Base-by-base conservation (phyloP, 2,113 vertebrate species). In the Marmota flaviventris region DNA sequence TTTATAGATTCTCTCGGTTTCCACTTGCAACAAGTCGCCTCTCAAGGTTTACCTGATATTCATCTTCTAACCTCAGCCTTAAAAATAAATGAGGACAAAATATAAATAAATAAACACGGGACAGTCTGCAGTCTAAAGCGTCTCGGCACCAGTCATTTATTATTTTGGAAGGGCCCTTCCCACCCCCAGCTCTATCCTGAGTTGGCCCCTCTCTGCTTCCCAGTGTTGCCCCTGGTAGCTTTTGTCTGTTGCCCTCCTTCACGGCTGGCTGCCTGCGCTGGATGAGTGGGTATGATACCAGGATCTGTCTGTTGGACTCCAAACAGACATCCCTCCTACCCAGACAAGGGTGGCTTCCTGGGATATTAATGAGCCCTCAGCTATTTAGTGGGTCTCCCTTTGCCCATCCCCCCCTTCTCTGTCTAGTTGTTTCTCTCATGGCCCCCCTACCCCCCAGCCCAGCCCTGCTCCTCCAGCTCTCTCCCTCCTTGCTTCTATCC, bases 401-500 rank as follows among this genome's bases (percentile, higher is more conserved):
- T 8, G 17, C 76, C 42, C 75, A 22, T 2, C 16, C 37, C 75
- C 75, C 4, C 5, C 20, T 93, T 96, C 97, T 91, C 96, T 85
- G 94, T 89, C 88, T 67, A 65, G 95, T 85, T 94, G 97, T 96
- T 92, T 88, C 67, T 85, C 97, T 95, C 97, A 95, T 97, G 93
- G 91, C 95, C 97, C 98, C 90, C 45, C 45, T 8, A 81, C 75
- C 63, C 78, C 42, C 22, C 20, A 37, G 32, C 32, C 70, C 56
- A 34, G 3, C 53, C 16, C 0, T 37, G 13, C 32, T 42, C 75
- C 93, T 77, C 85, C 72, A 2, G 0, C 73, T 92, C 92, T 69
- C 93, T 98, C 98, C 97, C 97, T 98, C 97, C 93, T 97, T 73
- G 5, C 12, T 94, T 97, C 96, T 95, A 95, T 98, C 96, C 97